Evolutionary conservation across 2,113 vertebrate species (phyloP), one percentile per base, ranked within the genome.

Genomic region (Passer montanus): DNA sequence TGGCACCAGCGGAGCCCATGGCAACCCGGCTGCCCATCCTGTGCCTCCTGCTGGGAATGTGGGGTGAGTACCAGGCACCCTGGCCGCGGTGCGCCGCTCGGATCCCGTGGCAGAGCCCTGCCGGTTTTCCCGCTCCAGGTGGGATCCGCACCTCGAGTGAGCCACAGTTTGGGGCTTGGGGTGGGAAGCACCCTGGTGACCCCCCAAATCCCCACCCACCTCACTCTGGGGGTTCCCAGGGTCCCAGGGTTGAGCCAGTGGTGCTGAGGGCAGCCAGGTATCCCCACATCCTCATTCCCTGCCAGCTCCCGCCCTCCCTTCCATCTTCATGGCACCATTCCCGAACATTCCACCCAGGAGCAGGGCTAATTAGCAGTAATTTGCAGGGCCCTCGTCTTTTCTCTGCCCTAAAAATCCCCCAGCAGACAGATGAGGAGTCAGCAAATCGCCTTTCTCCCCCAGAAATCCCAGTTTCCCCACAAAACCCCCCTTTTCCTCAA

Each of bases 21-120:
- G 97, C 67, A 79, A 43, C 82, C 63, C 58, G 0, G 35, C 60
- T 19, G 27, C 86, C 11, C 3, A 1, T 23, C 17, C 86, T 87
- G 83, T 24, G 56, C 11, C 21, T 94, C 15, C 43, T 96, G 39
- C 70, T 97, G 95, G 97, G 91, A 69, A 39, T 37, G 44, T 94
- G 96, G 95, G 97, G 98, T 98, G 96, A 98, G 98, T 98, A 89
- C 1, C 11, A 2, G 55, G 41, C 18, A 5, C 55, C 47, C 46
- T 2, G 3, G 5, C 4, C 68, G 37, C 1, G 9, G 19, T 0
- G 1, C 17, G 1, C 11, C 0, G 18, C 56, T 16, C 26, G 0
- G 5, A 28, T 13, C 56, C 7, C 1, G 1, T 0, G 31, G 63
- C 43, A 31, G 55, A 46, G 1, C 11, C 14, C 3, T 1, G 19